These are phyloP conservation scores for Drosophila buzzatii DNA, from an alignment of 2,888 invertebrate genomes.

Conservation along the genomic window DNA sequence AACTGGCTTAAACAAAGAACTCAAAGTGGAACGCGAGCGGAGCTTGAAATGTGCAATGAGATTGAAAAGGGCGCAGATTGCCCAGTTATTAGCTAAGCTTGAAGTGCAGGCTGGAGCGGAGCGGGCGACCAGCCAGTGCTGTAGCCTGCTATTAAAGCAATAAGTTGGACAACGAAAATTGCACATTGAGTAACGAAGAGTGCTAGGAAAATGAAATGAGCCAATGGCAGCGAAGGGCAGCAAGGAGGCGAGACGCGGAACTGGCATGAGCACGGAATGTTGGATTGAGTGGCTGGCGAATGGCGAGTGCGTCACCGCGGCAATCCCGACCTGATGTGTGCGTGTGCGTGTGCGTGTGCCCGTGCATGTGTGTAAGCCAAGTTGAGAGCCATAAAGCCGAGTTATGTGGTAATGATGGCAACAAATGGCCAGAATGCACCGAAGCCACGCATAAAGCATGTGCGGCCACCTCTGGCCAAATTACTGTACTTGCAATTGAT, in stretches of 20 bases:
- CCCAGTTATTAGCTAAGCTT: conserved; percentile 57
- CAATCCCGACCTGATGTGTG: conserved; percentile 21
- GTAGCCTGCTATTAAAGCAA: conserved; percentile 64
- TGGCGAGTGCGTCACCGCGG: conserved; percentile 43
- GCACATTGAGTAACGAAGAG: conserved; percentile 40
- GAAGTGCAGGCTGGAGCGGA: background rate
- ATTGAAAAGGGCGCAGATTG: conserved; percentile 66
- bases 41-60: conserved; percentile 46
- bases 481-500: conserved; percentile 74
- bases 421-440: conserved; percentile 59
- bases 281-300: conserved; percentile 31
- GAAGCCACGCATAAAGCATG: conserved; percentile 49
- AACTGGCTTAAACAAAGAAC: conserved; percentile 18
- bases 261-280: conserved; percentile 40
- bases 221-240: conserved; percentile 1
- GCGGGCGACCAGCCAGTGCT: conserved; percentile 3
- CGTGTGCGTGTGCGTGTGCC: conserved; percentile 1
- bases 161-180: conserved; percentile 70
- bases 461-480: conserved; percentile 59
- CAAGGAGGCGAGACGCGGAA: background rate
- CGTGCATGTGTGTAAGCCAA: conserved; percentile 17
- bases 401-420: conserved; percentile 77
- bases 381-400: conserved; percentile 61
- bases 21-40: conserved; percentile 12
- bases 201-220: conserved; percentile 47